phyloP scores from a whole-genome alignment of 2,888 invertebrate species.

The Standfussiana lucernea region DNA sequence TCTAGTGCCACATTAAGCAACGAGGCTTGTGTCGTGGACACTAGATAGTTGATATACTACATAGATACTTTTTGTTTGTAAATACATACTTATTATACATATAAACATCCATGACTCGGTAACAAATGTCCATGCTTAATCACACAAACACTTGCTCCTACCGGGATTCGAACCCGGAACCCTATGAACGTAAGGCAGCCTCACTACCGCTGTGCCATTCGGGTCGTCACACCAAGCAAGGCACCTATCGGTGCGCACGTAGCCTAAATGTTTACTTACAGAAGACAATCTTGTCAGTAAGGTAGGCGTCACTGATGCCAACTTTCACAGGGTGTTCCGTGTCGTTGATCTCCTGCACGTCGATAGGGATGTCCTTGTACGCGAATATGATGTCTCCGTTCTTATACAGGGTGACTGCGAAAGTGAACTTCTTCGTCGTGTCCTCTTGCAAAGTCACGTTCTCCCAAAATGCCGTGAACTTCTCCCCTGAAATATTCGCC shows the following conservation, averaged over 20 bases:
- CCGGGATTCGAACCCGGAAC: too few species aligned
- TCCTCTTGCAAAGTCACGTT: slow-evolving; percentile 96
- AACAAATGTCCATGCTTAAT: too few species aligned
- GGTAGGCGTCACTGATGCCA: slow-evolving; percentile 99
- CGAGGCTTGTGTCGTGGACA: too few species aligned
- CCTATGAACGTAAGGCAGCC: too few species aligned
- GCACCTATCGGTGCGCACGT: neutral
- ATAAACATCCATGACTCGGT: too few species aligned
- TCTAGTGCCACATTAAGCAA: too few species aligned
- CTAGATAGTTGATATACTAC: too few species aligned
- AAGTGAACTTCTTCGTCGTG: slow-evolving; percentile 95
- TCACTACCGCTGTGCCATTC: too few species aligned
- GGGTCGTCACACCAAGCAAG: too few species aligned
- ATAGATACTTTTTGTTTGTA: too few species aligned
- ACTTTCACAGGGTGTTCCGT: slow-evolving; percentile 98
- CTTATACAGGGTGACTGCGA: slow-evolving; percentile 96
- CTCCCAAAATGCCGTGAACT: slow-evolving; percentile 98
- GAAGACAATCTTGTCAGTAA: slow-evolving; percentile 96
- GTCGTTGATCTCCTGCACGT: slow-evolving; percentile 95
- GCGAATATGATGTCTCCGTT: slow-evolving; percentile 98
- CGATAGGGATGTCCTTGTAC: slow-evolving; percentile 95
- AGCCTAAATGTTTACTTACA: slow-evolving; percentile 89
- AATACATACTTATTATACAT: too few species aligned
- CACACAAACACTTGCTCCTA: too few species aligned
- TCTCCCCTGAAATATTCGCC: slow-evolving; percentile 92